Evolutionary conservation across 2,888 invertebrate genomes (phyloP), one percentile per base, ranked within the genome.

Genomic region (Xylota segnis): DNA sequence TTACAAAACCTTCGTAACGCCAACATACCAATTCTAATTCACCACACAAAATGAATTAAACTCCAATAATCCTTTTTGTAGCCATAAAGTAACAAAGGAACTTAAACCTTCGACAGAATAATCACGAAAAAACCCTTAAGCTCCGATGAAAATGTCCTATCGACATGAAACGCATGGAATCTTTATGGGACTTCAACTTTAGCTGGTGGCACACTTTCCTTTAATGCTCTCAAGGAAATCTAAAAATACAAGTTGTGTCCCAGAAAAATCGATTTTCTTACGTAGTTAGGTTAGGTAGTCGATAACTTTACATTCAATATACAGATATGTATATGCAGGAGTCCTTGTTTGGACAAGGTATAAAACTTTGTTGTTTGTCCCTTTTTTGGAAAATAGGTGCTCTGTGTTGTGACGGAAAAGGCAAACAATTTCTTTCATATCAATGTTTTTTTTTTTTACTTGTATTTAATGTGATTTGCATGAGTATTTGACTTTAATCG

Each of bases 101-200:
- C 65, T 71, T 59, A 81, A 75, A 58, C 75, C 70, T 56, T 50
- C 75, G 75, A 65, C 74, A 84, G 63, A 79, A 84, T 79, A 84
- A 79, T 79, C 32, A 84, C 65, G 54, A 71, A 40, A 29, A n/a
- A 50, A 61, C 27, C 37, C 18, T 29, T 66, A 78, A 84, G 75
- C 68, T 63, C 9, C 72, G 79, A 70, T 75, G 79, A 84, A 84
- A 84, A 84, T 75, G 58, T 76, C 65, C 79, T 52, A 71, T 71
- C 81, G 79, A 71, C 81, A 84, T 81, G 71, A 81, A 84, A 84
- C 84, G 75, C 70, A 79, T 66, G 52, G 75, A 79, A 79, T 71
- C 47, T 66, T 84, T 75, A 75, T 76, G 16, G 68, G 58, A 66
- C 58, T 66, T 71, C 56, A 66, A 81, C 70, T 63, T 65, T 18